Evolutionary conservation across 30 jellyfish, hydroid and myxozoan genomes (phyloP), one percentile per base, ranked within the genome.

Genomic region (Catostylus mosaicus): DNA sequence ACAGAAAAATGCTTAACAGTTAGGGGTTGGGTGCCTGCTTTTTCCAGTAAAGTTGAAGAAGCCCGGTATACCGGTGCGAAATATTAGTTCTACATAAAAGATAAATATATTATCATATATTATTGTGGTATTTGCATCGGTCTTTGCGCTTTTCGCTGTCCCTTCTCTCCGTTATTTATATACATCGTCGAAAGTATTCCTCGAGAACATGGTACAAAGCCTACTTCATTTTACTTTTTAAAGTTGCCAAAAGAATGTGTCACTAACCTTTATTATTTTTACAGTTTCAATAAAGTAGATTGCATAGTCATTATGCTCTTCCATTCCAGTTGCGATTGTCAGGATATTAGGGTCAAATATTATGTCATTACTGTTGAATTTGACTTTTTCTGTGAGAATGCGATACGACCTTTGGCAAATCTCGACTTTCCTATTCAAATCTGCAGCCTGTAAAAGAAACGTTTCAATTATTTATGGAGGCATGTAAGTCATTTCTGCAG

Each of bases 241-340:
- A n/a, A n/a, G n/a, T n/a, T n/a, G n/a, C n/a, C n/a, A n/a, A n/a
- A n/a, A n/a, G n/a, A n/a, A n/a, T n/a, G n/a, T n/a, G n/a, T 6
- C 18, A 38, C 78, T 10, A 1, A 94, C 99, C 93, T 94, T 94
- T 68, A 94, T 94, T 12, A 36, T 82, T 72, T 63, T 73, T 1
- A 81, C 67, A 3, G 99, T 97, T 1, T 94, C 96, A 54, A 94
- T 67, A 76, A 94, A 94, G 51, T 83, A 63, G 22, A 94, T 82
- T 16, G 97, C 99, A 63, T 94, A 94, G 19, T 94, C 78, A 59
- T 80, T 87, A 66, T 94, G 99, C 73, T 94, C 99, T 66, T 94
- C 99, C 99, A 94, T 94, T 20, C 99, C 99, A 43, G 99, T 94
- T 27, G 96, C 99, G 30, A 94, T 94, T 27, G 99, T 94, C 69